Evolutionary conservation across 2,888 invertebrate genomes (phyloP), one percentile per base, ranked within the genome.

Genomic region (Achlya flavicornis): DNA sequence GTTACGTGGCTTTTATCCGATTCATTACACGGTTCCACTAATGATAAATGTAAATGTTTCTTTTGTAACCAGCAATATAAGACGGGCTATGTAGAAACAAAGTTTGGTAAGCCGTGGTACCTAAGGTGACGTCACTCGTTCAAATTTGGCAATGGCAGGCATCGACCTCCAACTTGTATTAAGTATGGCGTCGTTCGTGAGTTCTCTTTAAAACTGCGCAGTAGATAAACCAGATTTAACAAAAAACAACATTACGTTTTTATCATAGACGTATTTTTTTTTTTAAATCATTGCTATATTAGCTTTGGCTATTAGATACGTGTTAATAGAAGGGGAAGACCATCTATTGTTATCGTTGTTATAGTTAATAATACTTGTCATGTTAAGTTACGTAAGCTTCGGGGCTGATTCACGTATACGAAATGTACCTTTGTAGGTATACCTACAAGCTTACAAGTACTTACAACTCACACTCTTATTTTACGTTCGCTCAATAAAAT

Each of bases 101-200:
- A 43, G 43, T 58, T n/a, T 53, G 59, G 33, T 60, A 68, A 62
- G 63, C 26, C 66, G 66, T 62, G 64, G 10, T 61, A 65, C 61
- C 64, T 65, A 70, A 64, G 68, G 53, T 90, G 87, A 90, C 86
- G 87, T 90, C 88, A 90, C 61, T 66, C 67, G 67, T 78, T 80
- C 83, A 85, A 88, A 89, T 92, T 92, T 87, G 92, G 92, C 91
- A 88, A 89, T 87, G 89, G 72, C 77, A 82, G 90, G 85, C 85
- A 78, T 83, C 87, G 92, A 91, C 92, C 92, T 92, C 91, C 78
- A 83, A 77, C 72, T 67, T 66, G 69, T 70, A 26, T 26, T 26
- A 26, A 26, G 26, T 26, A 66, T 64, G 61, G 69, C 64, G 70
- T 59, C 35, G 61, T 48, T 61, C 14, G 35, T 69, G 64, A 65